Base-by-base conservation (phyloP, 2,888 invertebrate genomes). In the Apoda limacodes region DNA sequence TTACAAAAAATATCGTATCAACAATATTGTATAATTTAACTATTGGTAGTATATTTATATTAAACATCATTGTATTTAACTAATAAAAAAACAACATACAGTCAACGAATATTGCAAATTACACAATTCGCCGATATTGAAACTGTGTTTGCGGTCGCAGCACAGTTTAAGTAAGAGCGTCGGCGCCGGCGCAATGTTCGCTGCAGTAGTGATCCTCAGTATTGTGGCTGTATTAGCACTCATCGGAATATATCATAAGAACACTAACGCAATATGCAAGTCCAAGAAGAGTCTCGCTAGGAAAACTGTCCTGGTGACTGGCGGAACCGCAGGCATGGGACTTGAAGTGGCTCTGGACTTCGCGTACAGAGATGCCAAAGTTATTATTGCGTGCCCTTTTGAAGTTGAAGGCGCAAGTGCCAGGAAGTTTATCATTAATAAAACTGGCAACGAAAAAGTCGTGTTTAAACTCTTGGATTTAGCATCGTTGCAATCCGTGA, bases 391-490 rank as follows among this genome's bases (percentile, higher is more conserved):
- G 0, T 67, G 68, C 14, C 70, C 69, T 0, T 60, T 59, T 28
- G 37, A 50, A 22, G 45, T 57, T 6, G 70, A 72, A 46, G 72
- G 72, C 1, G 10, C 2, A 0, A 30, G 25, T 2, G 67, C 64
- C 2, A 34, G 31, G 83, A 86, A 85, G 37, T 83, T 84, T 55
- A 84, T 92, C 12, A 52, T 82, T 2, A 68, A 82, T 39, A 75
- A 78, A 37, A 84, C 87, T 0, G 83, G 83, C 19, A 90, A 89
- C 50, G 60, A 71, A 5, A 85, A 88, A 34, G 66, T 93, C 2
- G 44, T 85, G 1, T 86, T 88, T 1, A 86, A 86, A 52, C 83
- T 85, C 45, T 66, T 93, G 5, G 90, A 93, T 54, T 61, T 93
- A 13, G 85, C 88, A 4, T 90, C 88, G 0, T 71, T 87, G 41